Base-by-base conservation (phyloP, 2,113 vertebrate species). In the Ochotona curzoniae region DNA sequence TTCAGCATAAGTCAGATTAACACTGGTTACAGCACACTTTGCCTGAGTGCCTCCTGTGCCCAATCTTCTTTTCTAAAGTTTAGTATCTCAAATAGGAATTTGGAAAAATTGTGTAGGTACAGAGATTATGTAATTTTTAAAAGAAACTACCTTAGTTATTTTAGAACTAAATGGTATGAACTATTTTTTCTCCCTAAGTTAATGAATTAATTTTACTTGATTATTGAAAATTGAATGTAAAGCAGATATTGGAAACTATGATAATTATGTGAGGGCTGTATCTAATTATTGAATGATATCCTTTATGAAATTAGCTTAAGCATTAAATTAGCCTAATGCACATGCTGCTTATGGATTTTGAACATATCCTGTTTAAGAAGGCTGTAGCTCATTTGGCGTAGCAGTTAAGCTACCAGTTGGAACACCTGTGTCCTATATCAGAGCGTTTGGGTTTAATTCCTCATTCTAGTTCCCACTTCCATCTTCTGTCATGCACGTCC, bases 1-100 rank as follows among this genome's bases (percentile, higher is more conserved):
- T 84, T 87, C 70, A 94, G 70, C 74, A 44, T 75, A 92, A 96
- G 64, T 96, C 90, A 96, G 67, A 89, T 84, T 93, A 94, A 89
- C 78, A 83, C 51, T 91, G 67, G 80, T 87, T 91, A 67, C 2
- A 32, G 83, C 73, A 89, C 69, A 71, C 73, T 90, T 85, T 92
- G 79, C 79, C 82, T 26, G 28, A 92, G 64, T 93, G 82, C 66
- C 83, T 93, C 90, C 69, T 94, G 2, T 79, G 30, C 67, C 79
- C 18, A 7, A 35, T 83, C 83, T 94, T 83, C 85, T 79, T 51
- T 93, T 93, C 44, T 92, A 83, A 90, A 92, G 66, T 64, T 87
- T 23, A 30, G n/a, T 89, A 13, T 93, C 80, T 90, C 69, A 90
- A 90, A 95, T n/a, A 38, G 78, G 57, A 94, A 88, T 15, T 88